Base-by-base conservation (phyloP, 2,888 invertebrate species). In the Didymodactylos carnosus region DNA sequence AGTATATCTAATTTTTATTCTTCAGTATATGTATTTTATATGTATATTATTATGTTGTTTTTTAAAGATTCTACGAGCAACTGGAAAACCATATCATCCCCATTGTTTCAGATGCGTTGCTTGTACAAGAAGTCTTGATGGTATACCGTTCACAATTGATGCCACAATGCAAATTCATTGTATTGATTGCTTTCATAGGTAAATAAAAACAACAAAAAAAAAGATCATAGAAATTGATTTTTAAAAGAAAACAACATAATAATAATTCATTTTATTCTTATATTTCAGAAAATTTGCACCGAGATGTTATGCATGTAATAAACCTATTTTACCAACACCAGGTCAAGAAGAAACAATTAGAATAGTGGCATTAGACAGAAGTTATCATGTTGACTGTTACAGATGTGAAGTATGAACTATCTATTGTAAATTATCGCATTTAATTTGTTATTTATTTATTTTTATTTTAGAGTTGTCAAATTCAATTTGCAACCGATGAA, bases 171-270 rank as follows among this genome's bases (percentile, higher is more conserved):
- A 93, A 83, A 94, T 97, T 79, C 94, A 97, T 83, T 99, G 98
- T 82, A 94, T 99, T 81, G 92, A 94, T 80, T 97, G 98, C 86
- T 99, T 97, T 82, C 97, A 99, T 84, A 94, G n/a, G n/a, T n/a
- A n/a, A n/a, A n/a, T n/a, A n/a, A n/a, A 92, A 90, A 90, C 84
- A 84, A 86, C 80, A 14, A 79, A 25, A 25, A 29, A 19, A n/a
- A n/a, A n/a, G n/a, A n/a, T 27, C 8, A 35, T 35, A 35, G 49
- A 41, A 25, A 25, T 14, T 43, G 39, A 27, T 14, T 51, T 43
- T 2, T 35, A 25, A 16, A 43, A 29, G 23, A 71, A 23, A 19
- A 72, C 23, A 13, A 19, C 25, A 35, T n/a, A 10, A 72, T 27
- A 19, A 19, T 19, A 19, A 40, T 39, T 10, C 11, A 74, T 73